Base-by-base conservation (phyloP, 2,113 vertebrate genomes). In the Dunckerocampus dactyliophorus region DNA sequence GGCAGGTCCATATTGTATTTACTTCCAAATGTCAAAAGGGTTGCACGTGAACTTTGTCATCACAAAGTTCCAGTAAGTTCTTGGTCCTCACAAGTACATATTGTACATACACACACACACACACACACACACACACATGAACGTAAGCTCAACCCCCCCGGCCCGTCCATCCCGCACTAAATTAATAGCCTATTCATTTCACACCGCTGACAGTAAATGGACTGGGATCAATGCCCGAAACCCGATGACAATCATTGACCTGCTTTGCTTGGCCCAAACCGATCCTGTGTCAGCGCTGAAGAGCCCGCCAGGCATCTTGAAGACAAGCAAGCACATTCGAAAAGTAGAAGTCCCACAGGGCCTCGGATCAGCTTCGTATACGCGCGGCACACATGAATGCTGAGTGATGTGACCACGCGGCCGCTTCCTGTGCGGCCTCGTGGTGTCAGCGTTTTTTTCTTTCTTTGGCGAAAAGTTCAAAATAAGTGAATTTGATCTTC, bases 161-260 rank as follows among this genome's bases (percentile, higher is more conserved):
- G 48, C 42, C 24, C 50, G 42, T 48, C 71, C 45, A 52, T 56
- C 70, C 82, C 57, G 57, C 51, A 11, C 76, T 65, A 51, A 82
- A 82, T 70, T 42, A 83, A 77, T 11, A 69, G 73, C 71, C 69
- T 74, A 62, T 86, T 85, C 62, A 76, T 86, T 82, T 83, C 65
- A 49, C 37, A 39, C 65, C 63, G 31, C 61, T 83, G 79, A 75
- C 83, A 79, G 84, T 79, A 85, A 83, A 67, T 59, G 71, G 69
- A 11, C 63, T 71, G 71, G 59, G 60, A 85, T 86, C 84, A 72
- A 83, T 82, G 76, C 13, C 62, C 65, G 80, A 80, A 83, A 88
- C 64, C 49, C 0, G 73, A 85, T 78, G 74, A 56, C 47, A 0
- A 39, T 10, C 54, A 78, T 80, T 48, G 80, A 86, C 74, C 74